Base-by-base conservation (phyloP, 2,888 invertebrate species). In the Cataglyphis rosenhaueri region DNA sequence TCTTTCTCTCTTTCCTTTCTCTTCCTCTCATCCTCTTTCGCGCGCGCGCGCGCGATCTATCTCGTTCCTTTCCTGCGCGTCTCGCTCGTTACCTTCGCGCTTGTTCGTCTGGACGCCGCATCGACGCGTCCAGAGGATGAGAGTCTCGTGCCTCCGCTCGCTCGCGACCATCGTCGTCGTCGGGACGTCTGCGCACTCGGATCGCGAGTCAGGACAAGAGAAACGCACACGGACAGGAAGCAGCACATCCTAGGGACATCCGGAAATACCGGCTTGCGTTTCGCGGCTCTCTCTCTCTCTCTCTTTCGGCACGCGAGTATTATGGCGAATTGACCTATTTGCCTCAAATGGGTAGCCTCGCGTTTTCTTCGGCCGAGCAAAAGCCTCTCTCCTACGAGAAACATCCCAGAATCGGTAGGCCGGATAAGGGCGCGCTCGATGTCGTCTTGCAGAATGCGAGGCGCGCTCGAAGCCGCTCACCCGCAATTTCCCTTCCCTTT, bases 81-180 rank as follows among this genome's bases (percentile, higher is more conserved):
- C n/a, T 66, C 64, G 64, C 82, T 73, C 62, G 44, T 73, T 74
- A 75, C 82, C 84, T 66, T 86, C 84, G 73, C 84, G 84, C 41
- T 66, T 57, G 78, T 70, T 61, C 78, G 25, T 25, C 25, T 25
- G 78, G 70, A 84, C 71, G 85, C 66, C 85, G 84, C 89, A 85
- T 89, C 89, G 89, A 89, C 88, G 89, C 88, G 83, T 89, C 88
- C 85, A 70, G 84, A 61, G 75, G 74, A 87, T 82, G 84, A 84
- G 70, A 82, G 84, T 86, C 88, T 83, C 86, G 84, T 81, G 82
- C 83, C 32, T 44, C 29, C 61, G 62, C 35, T 38, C 21, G 86
- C 86, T 84, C 86, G 84, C 81, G 74, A 61, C 21, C 74, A 59
- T 35, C 74, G 21, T 59, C 25, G 9, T 64, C 81, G 25, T 64